These are phyloP conservation scores for Neocrepidodera transversa DNA, from an alignment of 2,888 invertebrate species.

Conservation along the genomic window DNA sequence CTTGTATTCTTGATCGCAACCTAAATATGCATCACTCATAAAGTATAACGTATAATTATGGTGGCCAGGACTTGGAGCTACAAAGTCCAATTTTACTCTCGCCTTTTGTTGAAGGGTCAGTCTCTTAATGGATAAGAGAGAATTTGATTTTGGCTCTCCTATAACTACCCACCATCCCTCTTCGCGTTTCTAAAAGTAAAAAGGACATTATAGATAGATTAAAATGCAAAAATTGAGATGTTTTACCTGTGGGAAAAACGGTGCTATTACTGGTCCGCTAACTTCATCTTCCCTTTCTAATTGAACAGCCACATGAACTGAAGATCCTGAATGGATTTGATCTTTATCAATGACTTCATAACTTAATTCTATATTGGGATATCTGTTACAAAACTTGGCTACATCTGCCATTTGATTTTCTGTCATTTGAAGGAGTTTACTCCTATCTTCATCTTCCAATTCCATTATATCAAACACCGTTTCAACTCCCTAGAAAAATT, in stretches of 20 bases:
- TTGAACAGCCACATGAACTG: conserved; percentile 89
- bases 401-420: conserved; percentile 96
- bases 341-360: conserved; percentile 89
- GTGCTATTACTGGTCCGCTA: conserved; percentile 96
- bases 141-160: conserved; percentile 94
- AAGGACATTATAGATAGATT: too few species aligned
- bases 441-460: conserved; percentile 88
- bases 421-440: conserved; percentile 77
- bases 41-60: conserved; percentile 95
- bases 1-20: conserved; percentile 99
- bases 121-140: conserved; percentile 94
- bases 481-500: conserved; percentile 70
- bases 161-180: conserved; percentile 99
- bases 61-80: conserved; percentile 87
- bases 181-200: conserved; percentile 76
- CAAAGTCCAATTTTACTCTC: conserved; percentile 87
- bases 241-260: conserved; percentile 93
- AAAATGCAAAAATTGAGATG: too few species aligned
- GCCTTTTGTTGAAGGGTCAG: conserved; percentile 94
- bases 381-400: conserved; percentile 97
- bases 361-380: conserved; percentile 96
- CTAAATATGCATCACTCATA: conserved; percentile 99
- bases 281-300: conserved; percentile 97
- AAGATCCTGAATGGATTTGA: conserved; percentile 78
- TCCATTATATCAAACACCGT: conserved; percentile 97